Evolutionary conservation across 37 sponge, comb jelly and placozoan species (phyloP), one percentile per base, ranked within the genome.

Genomic region (Bolinopsis microptera): DNA sequence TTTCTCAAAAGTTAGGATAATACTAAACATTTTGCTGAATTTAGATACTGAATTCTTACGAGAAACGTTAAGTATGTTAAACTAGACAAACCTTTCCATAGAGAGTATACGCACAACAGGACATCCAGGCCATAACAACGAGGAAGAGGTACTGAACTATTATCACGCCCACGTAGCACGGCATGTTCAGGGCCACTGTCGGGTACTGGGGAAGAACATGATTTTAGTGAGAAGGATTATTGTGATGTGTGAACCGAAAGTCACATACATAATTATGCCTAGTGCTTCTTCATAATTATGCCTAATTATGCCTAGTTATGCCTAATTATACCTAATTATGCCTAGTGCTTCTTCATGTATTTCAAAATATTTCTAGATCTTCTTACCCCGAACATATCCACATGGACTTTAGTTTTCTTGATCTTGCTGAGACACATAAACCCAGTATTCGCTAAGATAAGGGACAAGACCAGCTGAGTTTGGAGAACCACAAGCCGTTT

Each of bases 71-170:
- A n/a, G n/a, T n/a, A n/a, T n/a, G n/a, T n/a, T n/a, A n/a, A n/a
- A n/a, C n/a, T n/a, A n/a, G n/a, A n/a, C n/a, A n/a, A n/a, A 80
- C 82, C 38, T 80, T 80, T 1, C 38, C 38, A 30, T 80, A 34
- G 38, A 80, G 82, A 30, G 82, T 80, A 30, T 80, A 80, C 16
- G 37, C 38, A 35, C 82, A 80, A 22, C 82, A 80, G 23, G 82
- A 32, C 82, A 80, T 80, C 82, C 82, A 80, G 5, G 82, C 82
- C 35, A 80, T 80, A 37, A 35, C 35, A 1, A 35, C 82, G 9
- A 80, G 82, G 82, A 80, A 80, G 38, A 80, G 82, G 33, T 80
- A 80, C 82, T 80, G 82, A 0, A 80, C 82, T 9, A 80, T 36
- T 34, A 80, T 80, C 5, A 80, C 82, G 16, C 82, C 82, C 24